A percentile compares a stretch with the other conserved stretches of the same genome.
phyloP scores from a whole-genome alignment of 92 coral and sea anemone species.

The Phymanthus crucifer region DNA sequence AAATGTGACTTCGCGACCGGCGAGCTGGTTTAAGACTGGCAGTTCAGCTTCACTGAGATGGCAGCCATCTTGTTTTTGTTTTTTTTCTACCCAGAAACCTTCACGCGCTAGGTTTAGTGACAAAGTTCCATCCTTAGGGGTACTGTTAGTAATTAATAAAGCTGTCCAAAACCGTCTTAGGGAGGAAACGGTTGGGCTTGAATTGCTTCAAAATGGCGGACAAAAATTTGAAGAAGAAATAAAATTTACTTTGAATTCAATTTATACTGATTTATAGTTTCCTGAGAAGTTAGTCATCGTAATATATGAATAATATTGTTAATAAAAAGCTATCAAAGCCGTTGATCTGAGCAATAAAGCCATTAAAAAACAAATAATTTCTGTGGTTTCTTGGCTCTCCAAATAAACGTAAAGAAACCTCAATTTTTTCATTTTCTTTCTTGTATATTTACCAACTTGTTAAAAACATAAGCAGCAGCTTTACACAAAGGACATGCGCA shows the following conservation, averaged over 20 bases:
- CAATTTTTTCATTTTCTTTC: background rate
- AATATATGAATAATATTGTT: background rate
- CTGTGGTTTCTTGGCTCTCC: background rate
- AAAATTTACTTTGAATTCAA: background rate
- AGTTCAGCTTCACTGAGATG: background rate
- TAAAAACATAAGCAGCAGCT: background rate
- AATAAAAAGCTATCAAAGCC: background rate
- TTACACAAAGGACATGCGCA: slow-evolving; percentile 11
- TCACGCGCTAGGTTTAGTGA: background rate
- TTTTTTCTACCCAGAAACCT: background rate
- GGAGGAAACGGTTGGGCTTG: slow-evolving; percentile 1
- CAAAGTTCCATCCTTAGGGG: slow-evolving; percentile 22
- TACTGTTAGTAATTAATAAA: background rate
- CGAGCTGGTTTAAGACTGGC: background rate
- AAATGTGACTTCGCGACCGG: background rate
- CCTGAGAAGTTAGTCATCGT: background rate
- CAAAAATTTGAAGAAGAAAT: background rate
- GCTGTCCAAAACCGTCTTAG: background rate
- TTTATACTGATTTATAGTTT: background rate
- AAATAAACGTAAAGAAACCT: background rate
- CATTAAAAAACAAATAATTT: background rate
- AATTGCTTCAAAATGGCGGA: slow-evolving; percentile 20
- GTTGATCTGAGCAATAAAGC: background rate
- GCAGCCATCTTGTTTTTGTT: background rate
- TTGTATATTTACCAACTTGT: background rate